These are phyloP conservation scores for Bergia puertoricense DNA, from an alignment of 92 coral and sea anemone species.

Conservation along the genomic window DNA sequence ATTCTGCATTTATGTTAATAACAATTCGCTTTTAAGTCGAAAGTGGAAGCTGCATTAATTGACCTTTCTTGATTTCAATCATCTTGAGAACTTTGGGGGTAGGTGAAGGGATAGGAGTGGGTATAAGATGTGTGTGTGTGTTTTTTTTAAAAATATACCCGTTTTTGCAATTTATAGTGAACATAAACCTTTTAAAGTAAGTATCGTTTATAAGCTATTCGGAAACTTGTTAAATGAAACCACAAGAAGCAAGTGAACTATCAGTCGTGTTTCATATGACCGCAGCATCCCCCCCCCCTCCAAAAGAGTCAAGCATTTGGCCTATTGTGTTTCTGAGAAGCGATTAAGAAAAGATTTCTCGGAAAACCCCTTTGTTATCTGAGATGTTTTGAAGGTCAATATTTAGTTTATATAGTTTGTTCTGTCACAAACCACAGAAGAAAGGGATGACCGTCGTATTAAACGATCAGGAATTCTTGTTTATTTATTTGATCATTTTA, in stretches of 20 bases:
- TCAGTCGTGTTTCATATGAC: not conserved
- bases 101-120: not conserved
- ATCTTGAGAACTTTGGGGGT: not conserved
- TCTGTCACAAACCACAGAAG: too few species aligned
- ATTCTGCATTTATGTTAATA: not conserved
- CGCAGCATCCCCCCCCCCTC: not conserved
- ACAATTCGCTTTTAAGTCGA: not conserved
- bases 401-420: not conserved
- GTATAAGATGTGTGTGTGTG: not conserved
- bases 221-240: too few species aligned
- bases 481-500: too few species aligned
- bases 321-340: not conserved
- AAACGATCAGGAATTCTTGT: too few species aligned
- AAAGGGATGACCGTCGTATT: too few species aligned
- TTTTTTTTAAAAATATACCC: not conserved
- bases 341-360: not conserved
- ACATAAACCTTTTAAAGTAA: too few species aligned
- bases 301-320: not conserved
- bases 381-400: not conserved
- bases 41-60: not conserved
- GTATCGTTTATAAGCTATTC: not conserved
- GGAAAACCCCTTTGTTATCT: constrained; percentile 12
- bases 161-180: too few species aligned
- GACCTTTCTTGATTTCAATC: not conserved
- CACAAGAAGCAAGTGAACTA: too few species aligned